These are phyloP conservation scores for Periophthalmodon schlosseri DNA, from an alignment of 2,113 vertebrate species.

Conservation along the genomic window DNA sequence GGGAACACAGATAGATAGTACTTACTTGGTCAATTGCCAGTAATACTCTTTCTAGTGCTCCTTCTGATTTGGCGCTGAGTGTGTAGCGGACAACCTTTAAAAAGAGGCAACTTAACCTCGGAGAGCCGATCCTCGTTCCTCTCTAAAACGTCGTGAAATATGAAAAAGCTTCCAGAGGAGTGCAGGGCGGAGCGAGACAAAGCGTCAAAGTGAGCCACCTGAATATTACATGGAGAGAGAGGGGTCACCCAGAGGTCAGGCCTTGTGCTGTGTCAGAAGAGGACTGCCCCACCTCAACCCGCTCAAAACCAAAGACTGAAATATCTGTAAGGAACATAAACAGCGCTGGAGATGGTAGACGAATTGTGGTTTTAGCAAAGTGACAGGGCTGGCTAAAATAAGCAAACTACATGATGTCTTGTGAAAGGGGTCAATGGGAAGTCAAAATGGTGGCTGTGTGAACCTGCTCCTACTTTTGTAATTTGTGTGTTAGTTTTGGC, in stretches of 20 bases:
- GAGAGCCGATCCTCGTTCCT: conserved; percentile 49
- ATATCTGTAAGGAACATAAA: conserved; percentile 7
- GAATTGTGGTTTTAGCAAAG: background rate
- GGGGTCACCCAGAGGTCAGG: conserved; percentile 55
- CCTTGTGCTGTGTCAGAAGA: conserved; percentile 52
- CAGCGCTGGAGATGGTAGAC: background rate
- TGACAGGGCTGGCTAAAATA: background rate
- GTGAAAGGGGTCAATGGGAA: background rate
- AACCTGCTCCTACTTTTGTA: too few relatives aligned
- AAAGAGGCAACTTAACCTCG: conserved; percentile 60
- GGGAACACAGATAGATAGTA: background rate
- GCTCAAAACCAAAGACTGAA: background rate
- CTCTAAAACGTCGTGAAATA: conserved; percentile 67
- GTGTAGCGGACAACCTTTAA: conserved; percentile 28
- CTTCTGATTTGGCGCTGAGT: background rate
- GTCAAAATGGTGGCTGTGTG: background rate
- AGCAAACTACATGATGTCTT: background rate
- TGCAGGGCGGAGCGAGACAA: conserved; percentile 9
- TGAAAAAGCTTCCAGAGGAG: conserved; percentile 44
- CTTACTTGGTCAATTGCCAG: background rate
- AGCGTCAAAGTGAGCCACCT: conserved; percentile 10
- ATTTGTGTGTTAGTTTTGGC: background rate
- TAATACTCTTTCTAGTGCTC: background rate
- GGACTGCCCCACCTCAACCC: background rate
- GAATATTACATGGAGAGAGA: conserved; percentile 55